Evolutionary conservation across 1,140 invertebrate species (phyloP).

Genomic region (Carcinoscorpius rotundicauda): DNA sequence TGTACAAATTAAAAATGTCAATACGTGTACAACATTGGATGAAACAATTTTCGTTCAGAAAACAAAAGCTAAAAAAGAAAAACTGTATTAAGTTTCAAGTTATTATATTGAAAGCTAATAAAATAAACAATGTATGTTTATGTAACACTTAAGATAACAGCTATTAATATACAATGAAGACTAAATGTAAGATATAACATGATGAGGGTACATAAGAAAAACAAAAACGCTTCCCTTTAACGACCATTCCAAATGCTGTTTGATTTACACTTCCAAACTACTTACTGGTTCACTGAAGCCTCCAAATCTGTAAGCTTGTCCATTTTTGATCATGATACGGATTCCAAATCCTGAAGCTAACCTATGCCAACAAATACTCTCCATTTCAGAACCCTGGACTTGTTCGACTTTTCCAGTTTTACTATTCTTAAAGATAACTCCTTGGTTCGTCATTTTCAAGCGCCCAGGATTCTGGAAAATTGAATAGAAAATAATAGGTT

Average conservation of each 20-base stretch:
- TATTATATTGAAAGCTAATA: no score
- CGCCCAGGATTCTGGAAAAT: slow-evolving; percentile 57
- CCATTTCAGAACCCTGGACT: slow-evolving; percentile 68
- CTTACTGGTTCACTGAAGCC: slow-evolving; percentile 86
- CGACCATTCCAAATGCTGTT: background rate
- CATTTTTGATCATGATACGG: slow-evolving; percentile 80
- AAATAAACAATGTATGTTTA: no score
- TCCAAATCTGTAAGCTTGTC: slow-evolving; percentile 76
- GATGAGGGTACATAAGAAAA: no score
- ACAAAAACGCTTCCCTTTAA: no score
- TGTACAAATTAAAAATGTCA: no score
- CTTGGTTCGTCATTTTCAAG: slow-evolving; percentile 82
- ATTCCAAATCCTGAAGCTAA: slow-evolving; percentile 81
- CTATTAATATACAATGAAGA: no score
- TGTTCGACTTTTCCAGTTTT: slow-evolving; percentile 96
- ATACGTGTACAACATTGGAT: no score
- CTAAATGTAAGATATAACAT: no score
- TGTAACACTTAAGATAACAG: no score
- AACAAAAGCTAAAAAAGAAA: no score
- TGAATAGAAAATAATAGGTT: background rate
- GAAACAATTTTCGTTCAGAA: no score
- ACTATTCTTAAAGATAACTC: slow-evolving; percentile 85
- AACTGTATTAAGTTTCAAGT: no score
- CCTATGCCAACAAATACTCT: slow-evolving; percentile 82
- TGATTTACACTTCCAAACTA: background rate